Evolutionary conservation across 2,888 invertebrate genomes (phyloP).

Genomic region (Eubasilissa splendida): DNA sequence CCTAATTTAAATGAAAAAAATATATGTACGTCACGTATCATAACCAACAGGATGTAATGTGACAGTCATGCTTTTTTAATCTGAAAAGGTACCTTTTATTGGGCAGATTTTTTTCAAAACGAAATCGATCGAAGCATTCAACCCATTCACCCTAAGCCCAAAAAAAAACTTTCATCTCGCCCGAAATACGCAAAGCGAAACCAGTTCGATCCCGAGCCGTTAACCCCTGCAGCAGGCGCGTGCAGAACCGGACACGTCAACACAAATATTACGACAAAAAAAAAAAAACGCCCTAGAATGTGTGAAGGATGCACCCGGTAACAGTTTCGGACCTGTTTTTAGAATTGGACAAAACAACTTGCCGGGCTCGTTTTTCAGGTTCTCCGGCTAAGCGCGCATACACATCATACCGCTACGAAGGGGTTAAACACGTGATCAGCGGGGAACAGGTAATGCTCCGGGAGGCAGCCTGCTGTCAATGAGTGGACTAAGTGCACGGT

Average conservation of each 20-base stretch:
- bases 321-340: slow-evolving; percentile 47
- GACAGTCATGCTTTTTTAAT: no score
- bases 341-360: slow-evolving; percentile 54
- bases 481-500: neutral
- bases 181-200: slow-evolving; percentile 20
- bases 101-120: no score
- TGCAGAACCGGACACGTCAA: slow-evolving; percentile 26
- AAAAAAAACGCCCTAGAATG: slow-evolving; percentile 11
- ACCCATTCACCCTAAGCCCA: slow-evolving; percentile 6
- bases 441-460: neutral
- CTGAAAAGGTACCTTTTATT: no score
- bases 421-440: slow-evolving; percentile 30
- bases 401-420: slow-evolving; percentile 38
- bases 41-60: no score
- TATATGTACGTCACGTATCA: no score
- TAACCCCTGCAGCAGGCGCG: slow-evolving; percentile 8
- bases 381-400: slow-evolving; percentile 39
- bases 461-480: neutral
- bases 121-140: no score
- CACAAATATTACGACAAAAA: slow-evolving; percentile 15
- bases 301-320: slow-evolving; percentile 38
- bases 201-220: slow-evolving; percentile 26
- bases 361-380: slow-evolving; percentile 53
- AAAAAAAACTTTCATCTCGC: slow-evolving; percentile 9
- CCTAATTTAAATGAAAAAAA: no score